Conservation (phyloP, 2,888 invertebrate species). For the Metopia argyrocephala region DNA sequence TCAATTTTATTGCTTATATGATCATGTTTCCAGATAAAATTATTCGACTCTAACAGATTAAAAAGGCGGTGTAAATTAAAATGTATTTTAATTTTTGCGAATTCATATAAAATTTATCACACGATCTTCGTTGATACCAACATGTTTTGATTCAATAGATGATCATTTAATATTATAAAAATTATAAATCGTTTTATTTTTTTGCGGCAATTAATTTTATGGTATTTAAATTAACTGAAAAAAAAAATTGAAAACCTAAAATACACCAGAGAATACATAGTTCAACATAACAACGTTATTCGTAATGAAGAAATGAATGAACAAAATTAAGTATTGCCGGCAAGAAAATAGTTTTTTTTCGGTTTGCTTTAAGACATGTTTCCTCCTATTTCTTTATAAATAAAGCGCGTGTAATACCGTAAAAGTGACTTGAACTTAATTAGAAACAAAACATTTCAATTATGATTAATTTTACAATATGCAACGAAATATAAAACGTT, state of each 20-base stretch:
- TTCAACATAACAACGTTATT: neutral
- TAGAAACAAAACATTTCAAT: neutral
- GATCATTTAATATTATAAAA: neutral
- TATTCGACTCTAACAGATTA: too few relatives aligned
- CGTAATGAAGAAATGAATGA: neutral
- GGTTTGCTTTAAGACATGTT: neutral
- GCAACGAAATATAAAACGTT: too few relatives aligned
- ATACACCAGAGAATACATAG: neutral
- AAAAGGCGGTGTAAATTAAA: too few relatives aligned
- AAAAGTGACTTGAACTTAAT: constrained; percentile 1
- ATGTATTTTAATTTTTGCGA: too few relatives aligned
- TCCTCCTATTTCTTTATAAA: neutral
- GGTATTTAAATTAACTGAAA: constrained; percentile 1
- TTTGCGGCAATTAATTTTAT: neutral
- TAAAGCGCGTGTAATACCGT: constrained; percentile 14
- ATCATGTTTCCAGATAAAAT: too few relatives aligned
- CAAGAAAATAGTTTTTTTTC: neutral
- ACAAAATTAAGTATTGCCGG: neutral
- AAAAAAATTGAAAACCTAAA: neutral
- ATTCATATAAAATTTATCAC: neutral
- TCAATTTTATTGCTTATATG: too few relatives aligned
- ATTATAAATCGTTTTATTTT: neutral
- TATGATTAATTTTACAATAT: neutral
- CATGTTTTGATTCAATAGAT: neutral
- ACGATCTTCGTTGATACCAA: neutral